Evolutionary conservation across 2,113 vertebrate species (phyloP), one percentile per base, ranked within the genome.

Genomic region (Megaleporinus macrocephalus): DNA sequence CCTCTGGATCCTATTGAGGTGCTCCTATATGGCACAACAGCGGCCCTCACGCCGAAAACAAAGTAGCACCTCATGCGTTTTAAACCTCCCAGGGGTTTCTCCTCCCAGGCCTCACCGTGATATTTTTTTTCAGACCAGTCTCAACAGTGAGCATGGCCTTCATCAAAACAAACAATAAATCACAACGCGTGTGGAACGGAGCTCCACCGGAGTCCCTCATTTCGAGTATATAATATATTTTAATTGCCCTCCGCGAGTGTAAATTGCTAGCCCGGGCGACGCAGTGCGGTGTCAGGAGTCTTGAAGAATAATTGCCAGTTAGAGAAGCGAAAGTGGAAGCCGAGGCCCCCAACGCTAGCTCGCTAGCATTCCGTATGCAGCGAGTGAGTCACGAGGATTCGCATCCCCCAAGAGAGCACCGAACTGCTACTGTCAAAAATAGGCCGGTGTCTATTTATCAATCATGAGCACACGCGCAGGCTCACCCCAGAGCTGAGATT

Each of bases 121-220:
- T 72, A 65, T 61, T 70, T n/a, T n/a, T n/a, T n/a, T n/a, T 83
- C 49, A 61, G 71, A 44, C 73, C 26, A 11, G 29, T 16, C 44
- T 49, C n/a, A 78, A 65, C 47, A 26, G 80, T 65, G 53, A 74
- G 49, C 51, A 66, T 26, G 57, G 51, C 62, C 78, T 76, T 55
- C 57, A 77, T 80, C 77, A 84, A 72, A 80, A 73, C 69, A 72
- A 59, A 79, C 69, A 80, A 79, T 62, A 80, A 82, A 84, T 86
- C 65, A 79, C 41, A 78, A 86, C 73, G 41, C 24, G 36, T 51
- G 66, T 44, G n/a, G 59, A 29, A 69, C n/a, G 53, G 55, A 74
- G 70, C 69, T 68, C 55, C n/a, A 18, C 44, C 65, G 53, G 61
- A 65, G 26, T 76, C 6, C 47, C 30, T 76, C 53, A 59, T 84